Base-by-base conservation (phyloP, 2,888 invertebrate species). In the Eupithecia tripunctaria region DNA sequence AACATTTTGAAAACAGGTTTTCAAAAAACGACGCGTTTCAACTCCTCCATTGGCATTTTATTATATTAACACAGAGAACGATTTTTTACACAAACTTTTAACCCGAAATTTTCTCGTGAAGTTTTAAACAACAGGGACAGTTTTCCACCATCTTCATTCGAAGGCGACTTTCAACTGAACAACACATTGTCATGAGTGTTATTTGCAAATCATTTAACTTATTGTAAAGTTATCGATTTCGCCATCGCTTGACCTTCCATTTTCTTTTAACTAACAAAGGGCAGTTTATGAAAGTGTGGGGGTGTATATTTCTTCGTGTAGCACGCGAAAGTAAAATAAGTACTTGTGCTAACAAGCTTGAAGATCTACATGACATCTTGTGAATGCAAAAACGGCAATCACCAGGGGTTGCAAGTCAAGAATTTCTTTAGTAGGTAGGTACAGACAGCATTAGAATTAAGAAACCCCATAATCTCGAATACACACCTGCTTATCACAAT, bases 291-390 rank as follows among this genome's bases (percentile, higher is more conserved):
- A 81, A 83, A 80, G 80, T 78, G 75, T 74, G 75, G 70, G 25
- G 70, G 25, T 67, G 60, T 70, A 76, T 78, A 81, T 80, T 80
- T 76, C 68, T 83, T 82, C 80, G 74, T 76, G 66, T 41, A 71
- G 74, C 83, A 84, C 84, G 83, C 84, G 77, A 84, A 74, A 62
- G 29, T 65, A 43, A 32, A 47, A n/a, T n/a, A n/a, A 43, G 7
- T 32, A 65, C 36, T 59, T 25, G 15, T 64, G 14, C 25, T 21
- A 36, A 63, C 21, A 14, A 38, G n/a, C 38, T 64, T 38, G 18
- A 64, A 64, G 64, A 63, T 63, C 47, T 51, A 51, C 47, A 21
- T 51, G n/a, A 56, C 56, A 56, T 56, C 56, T 25, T 56, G 12
- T 56, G 7, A 25, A 12, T 56, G 56, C 12, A 56, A 21, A 47